Base-by-base conservation (phyloP, 2,113 vertebrate genomes). In the Rhea americana region DNA sequence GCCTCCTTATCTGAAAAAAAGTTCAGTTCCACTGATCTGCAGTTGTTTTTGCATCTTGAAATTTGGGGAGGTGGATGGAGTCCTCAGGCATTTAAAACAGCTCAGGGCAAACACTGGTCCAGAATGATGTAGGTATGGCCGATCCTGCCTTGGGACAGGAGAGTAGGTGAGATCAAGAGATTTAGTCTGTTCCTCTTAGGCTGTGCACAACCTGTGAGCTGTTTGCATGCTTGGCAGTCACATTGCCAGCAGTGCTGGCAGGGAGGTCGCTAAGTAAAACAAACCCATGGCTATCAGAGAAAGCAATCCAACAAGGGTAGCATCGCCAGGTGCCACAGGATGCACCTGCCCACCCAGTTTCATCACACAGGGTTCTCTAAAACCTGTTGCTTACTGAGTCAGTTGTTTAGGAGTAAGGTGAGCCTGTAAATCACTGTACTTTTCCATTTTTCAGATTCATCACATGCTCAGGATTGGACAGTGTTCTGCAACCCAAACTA, bases 361-460 rank as follows among this genome's bases (percentile, higher is more conserved):
- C 63, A 10, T 73, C 48, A 32, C 35, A 61, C 28, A 74, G 47
- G 2, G 0, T 28, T 70, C 43, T 75, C 70, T 1, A 3, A 59
- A 72, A 7, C 21, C 21, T 39, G 45, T 74, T 1, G 3, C 16
- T 91, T 30, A 1, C 22, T 28, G 22, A 15, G 20, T 24, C 9
- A 2, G 15, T 68, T 14, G 2, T 45, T 84, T 21, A 79, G n/a
- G 25, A 39, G 4, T 47, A 28, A 67, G 28, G 43, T 48, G 28
- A 85, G n/a, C 37, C 65, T 39, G 25, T 79, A 43, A 90, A 77
- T 62, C 77, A 16, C 15, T 82, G 47, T 8, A 2, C 78, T 91
- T 66, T 37, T 24, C 24, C 12, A 11, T 55, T 14, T 97, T 97
- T 86, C 91, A 98, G 97, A 87, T 78, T 63, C 8, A 0, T 51